Evolutionary conservation across 2,113 vertebrate genomes (phyloP).

Genomic region (Saguinus imperator): DNA sequence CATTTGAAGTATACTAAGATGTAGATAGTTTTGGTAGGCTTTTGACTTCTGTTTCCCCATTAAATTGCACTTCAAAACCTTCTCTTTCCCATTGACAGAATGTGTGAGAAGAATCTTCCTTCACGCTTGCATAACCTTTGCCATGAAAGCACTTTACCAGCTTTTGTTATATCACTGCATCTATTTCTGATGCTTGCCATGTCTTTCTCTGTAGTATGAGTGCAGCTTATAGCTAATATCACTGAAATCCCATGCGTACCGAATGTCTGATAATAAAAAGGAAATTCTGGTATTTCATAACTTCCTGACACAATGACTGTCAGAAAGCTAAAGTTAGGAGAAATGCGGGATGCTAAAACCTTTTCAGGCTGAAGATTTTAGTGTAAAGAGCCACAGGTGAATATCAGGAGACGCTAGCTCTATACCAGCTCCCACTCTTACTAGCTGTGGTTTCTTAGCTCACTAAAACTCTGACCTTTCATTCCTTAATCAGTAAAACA

Average conservation of each 20-base stretch:
- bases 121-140: constrained; percentile 81
- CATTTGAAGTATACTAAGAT: constrained; percentile 13
- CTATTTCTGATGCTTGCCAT: constrained; percentile 78
- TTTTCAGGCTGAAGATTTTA: background rate
- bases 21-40: constrained; percentile 39
- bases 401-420: background rate
- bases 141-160: constrained; percentile 80
- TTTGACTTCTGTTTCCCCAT: constrained; percentile 68
- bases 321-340: constrained; percentile 38
- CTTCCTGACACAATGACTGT: constrained; percentile 62
- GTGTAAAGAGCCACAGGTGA: background rate
- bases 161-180: constrained; percentile 83
- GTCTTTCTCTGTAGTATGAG: constrained; percentile 70
- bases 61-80: constrained; percentile 75
- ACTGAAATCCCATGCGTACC: constrained; percentile 74
- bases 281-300: constrained; percentile 71
- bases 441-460: background rate
- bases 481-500: constrained; percentile 56
- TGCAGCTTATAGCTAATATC: constrained; percentile 73
- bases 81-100: constrained; percentile 68
- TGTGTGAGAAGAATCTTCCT: constrained; percentile 67
- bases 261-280: constrained; percentile 67
- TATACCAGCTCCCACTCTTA: background rate
- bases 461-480: constrained; percentile 49
- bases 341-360: background rate